A percentile compares a stretch with the other conserved stretches of the same genome.
Evolutionary conservation across 2,888 invertebrate species (phyloP).

Genomic region (Quadriops clusia): DNA sequence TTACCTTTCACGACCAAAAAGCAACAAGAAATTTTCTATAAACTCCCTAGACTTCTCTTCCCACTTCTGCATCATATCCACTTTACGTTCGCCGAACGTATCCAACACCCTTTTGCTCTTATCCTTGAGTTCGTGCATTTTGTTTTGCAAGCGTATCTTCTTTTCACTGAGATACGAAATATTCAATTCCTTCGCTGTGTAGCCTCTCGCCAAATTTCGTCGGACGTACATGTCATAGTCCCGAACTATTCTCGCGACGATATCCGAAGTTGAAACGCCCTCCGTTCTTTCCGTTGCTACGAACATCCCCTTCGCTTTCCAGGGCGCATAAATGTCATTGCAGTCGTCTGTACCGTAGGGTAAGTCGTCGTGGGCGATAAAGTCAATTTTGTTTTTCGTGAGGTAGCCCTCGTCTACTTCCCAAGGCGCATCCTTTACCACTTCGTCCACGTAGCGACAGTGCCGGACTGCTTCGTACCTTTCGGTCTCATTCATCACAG

Average conservation of each 20-base stretch:
- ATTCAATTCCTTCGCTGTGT: slow-evolving; percentile 96
- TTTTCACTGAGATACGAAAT: slow-evolving; percentile 97
- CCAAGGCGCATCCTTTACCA: slow-evolving; percentile 91
- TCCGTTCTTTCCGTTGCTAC: slow-evolving; percentile 93
- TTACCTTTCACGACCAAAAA: slow-evolving; percentile 90
- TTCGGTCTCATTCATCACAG: slow-evolving; percentile 93
- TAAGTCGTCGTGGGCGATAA: slow-evolving; percentile 97
- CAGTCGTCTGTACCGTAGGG: slow-evolving; percentile 85
- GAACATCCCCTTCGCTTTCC: slow-evolving; percentile 95
- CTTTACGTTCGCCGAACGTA: slow-evolving; percentile 68
- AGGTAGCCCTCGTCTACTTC: slow-evolving; percentile 82
- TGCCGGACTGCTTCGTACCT: slow-evolving; percentile 96
- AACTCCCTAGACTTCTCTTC: slow-evolving; percentile 96
- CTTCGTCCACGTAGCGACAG: slow-evolving; percentile 97
- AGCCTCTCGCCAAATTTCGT: slow-evolving; percentile 91
- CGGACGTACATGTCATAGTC: slow-evolving; percentile 98
- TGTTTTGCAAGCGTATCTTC: slow-evolving; percentile 91
- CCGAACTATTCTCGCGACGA: slow-evolving; percentile 93
- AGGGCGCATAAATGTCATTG: slow-evolving; percentile 71
- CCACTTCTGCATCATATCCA: slow-evolving; percentile 91
- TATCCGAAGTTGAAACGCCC: slow-evolving; percentile 91
- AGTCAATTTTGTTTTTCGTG: slow-evolving; percentile 91
- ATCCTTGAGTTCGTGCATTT: slow-evolving; percentile 91
- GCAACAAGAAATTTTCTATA: slow-evolving; percentile 86
- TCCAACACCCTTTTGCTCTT: slow-evolving; percentile 83